Conservation (phyloP, 2,113 vertebrate species). For the Hemiscyllium ocellatum region DNA sequence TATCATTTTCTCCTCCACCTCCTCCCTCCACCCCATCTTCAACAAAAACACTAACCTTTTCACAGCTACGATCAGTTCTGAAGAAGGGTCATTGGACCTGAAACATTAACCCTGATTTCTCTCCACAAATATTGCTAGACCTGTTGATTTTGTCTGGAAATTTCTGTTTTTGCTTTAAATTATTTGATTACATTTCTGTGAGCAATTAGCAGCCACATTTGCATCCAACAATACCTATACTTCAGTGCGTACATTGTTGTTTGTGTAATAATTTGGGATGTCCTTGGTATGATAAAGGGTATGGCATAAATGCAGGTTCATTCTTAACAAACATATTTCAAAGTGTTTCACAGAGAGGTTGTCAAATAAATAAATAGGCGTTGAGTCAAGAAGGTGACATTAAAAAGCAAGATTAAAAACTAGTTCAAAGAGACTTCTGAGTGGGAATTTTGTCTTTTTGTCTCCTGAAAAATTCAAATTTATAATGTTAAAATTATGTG, state of each 20-base stretch:
- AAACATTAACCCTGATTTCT: no score
- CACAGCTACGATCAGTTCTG: no score
- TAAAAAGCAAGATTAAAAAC: not conserved
- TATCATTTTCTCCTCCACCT: no score
- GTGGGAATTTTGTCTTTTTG: not conserved
- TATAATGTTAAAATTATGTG: not conserved
- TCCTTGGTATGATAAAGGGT: not conserved
- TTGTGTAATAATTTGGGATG: not conserved
- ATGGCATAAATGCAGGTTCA: not conserved
- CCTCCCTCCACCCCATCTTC: no score
- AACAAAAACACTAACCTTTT: no score
- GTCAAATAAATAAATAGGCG: not conserved
- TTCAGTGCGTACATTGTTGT: not conserved
- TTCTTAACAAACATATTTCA: not conserved
- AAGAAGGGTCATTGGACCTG: no score
- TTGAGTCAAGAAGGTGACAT: not conserved
- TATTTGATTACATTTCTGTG: not conserved
- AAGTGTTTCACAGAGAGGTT: not conserved
- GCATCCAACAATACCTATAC: not conserved
- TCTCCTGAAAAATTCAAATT: not conserved
- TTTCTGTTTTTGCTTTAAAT: no score
- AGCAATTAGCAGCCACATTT: not conserved
- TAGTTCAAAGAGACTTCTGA: not conserved
- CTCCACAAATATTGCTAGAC: no score
- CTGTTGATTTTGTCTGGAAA: no score